Evolutionary conservation across 1,140 invertebrate species (phyloP), one percentile per base, ranked within the genome.

Genomic region (Metaphire vulgaris): DNA sequence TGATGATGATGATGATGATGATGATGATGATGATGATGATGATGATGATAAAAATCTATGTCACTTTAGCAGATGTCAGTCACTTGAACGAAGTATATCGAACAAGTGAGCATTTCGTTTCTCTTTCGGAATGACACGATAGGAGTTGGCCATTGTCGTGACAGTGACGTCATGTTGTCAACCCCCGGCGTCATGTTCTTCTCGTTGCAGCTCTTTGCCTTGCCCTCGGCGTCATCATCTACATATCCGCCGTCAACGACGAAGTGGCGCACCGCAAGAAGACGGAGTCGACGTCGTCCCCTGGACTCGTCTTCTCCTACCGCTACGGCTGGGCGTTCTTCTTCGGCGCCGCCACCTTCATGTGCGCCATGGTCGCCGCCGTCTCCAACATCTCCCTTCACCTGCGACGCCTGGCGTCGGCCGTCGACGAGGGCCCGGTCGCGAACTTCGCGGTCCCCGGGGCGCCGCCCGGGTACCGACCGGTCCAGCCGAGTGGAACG

Each of bases 211-310:
- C 83, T 33, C 65, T 84, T 30, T 77, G 78, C 56, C 79, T 83
- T 28, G 83, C 83, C 1, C 78, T 82, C 28, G 82, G 81, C 6
- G 82, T 83, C 69, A 83, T 83, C 16, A 69, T 84, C 21, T 84
- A 82, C 74, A 84, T 84, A 29, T 83, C 82, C 6, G 80, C 81
- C 33, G 79, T 84, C 33, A 84, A 84, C 67, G 83, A 84, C 74
- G 83, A 83, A 69, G 82, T 83, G 12, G 77, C 80, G 33, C 79
- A 81, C 74, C 69, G 81, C 33, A 76, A 78, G 75, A 76, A 79
- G 33, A 79, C 80, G 21, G 78, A 74, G 14, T n/a, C n/a, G n/a
- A 78, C 74, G 1, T 77, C 70, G n/a, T 76, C 72, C 21, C 78
- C 79, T 33, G 69, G 69, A 2, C 72, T 65, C 0, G 72, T 72